These are phyloP conservation scores for Hemiscyllium ocellatum DNA, from an alignment of 2,113 vertebrate species.

Conservation along the genomic window DNA sequence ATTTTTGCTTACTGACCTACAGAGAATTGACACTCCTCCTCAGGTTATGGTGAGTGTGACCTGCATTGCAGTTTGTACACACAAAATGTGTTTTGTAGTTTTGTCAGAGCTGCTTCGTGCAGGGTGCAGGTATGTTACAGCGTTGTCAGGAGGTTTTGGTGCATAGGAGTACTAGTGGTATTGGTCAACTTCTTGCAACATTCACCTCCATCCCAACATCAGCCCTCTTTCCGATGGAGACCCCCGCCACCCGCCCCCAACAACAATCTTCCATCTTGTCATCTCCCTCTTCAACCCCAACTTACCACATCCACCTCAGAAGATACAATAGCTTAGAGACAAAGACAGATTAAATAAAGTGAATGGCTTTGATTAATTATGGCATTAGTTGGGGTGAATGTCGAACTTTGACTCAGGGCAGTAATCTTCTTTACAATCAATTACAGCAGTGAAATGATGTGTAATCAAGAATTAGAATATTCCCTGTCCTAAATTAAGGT, in stretches of 20 bases:
- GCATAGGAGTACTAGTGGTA: background rate
- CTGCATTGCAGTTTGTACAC: background rate
- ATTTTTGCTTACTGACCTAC: background rate
- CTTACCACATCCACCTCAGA: background rate
- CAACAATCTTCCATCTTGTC: too few relatives aligned
- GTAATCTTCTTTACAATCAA: background rate
- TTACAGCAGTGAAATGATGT: background rate
- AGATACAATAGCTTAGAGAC: background rate
- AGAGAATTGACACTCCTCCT: background rate
- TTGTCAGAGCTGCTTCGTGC: background rate
- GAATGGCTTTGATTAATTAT: background rate
- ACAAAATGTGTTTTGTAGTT: background rate
- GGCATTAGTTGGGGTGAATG: background rate
- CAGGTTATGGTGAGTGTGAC: background rate
- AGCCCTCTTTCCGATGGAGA: too few relatives aligned
- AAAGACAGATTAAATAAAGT: background rate
- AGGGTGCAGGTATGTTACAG: background rate
- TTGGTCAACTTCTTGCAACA: too few relatives aligned
- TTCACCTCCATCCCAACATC: too few relatives aligned
- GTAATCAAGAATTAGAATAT: background rate
- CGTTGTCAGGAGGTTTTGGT: background rate
- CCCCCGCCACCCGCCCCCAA: too few relatives aligned
- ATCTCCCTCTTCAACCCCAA: background rate
- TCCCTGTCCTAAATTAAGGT: background rate
- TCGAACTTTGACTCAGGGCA: background rate